These are phyloP conservation scores for Paramuricea clavata DNA, from an alignment of 92 coral and sea anemone species.

Conservation along the genomic window DNA sequence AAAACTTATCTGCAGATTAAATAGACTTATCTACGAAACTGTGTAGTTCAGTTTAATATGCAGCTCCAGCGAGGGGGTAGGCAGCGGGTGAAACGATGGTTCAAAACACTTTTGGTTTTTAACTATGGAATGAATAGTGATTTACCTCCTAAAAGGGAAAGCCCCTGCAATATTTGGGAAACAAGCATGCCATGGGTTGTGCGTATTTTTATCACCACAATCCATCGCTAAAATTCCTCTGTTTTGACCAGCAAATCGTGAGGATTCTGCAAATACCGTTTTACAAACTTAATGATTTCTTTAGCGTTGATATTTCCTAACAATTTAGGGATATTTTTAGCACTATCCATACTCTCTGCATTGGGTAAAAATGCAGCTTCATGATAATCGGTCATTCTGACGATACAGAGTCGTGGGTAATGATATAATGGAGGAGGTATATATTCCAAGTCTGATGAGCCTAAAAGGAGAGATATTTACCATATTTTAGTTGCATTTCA, in stretches of 20 bases:
- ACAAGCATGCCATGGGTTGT: neutral
- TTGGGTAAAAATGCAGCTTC: slow-evolving; percentile 96
- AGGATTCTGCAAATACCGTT: slow-evolving; percentile 78
- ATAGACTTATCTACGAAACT: too few relatives aligned
- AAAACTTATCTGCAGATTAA: neutral
- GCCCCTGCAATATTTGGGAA: neutral
- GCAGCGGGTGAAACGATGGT: neutral
- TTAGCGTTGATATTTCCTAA: slow-evolving; percentile 80
- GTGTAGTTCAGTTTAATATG: too few relatives aligned
- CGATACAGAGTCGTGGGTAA: slow-evolving; percentile 94
- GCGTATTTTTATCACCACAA: neutral
- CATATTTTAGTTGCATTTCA: neutral
- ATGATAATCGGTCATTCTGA: slow-evolving; percentile 84
- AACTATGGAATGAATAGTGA: too few relatives aligned
- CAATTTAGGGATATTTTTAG: slow-evolving; percentile 77
- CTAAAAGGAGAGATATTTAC: neutral
- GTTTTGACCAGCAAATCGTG: slow-evolving; percentile 74
- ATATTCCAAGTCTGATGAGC: slow-evolving; percentile 48
- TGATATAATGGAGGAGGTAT: slow-evolving; percentile 79
- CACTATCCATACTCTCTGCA: slow-evolving; percentile 71
- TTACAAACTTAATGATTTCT: slow-evolving; percentile 81
- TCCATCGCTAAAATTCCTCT: slow-evolving; percentile 71
- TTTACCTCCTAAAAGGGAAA: neutral
- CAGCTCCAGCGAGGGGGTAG: neutral
- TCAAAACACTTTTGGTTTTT: neutral